A percentile compares a stretch with the other conserved stretches of the same genome.
Conservation (phyloP, 2,888 invertebrate species). For the Archips xylosteana region DNA sequence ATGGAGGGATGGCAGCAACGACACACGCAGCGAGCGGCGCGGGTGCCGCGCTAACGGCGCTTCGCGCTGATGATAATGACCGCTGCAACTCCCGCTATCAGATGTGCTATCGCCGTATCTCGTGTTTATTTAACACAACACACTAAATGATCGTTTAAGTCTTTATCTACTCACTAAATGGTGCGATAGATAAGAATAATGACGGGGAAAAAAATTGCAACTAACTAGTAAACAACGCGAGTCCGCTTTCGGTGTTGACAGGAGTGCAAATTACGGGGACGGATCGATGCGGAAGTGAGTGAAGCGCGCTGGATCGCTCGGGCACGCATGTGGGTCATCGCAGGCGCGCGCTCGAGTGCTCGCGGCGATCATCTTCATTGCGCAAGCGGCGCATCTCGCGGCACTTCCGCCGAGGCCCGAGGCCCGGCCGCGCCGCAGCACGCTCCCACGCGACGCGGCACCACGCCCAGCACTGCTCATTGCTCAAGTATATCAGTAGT, state of each 20-base stretch:
- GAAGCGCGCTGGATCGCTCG: constrained; percentile 39
- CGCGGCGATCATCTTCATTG: constrained; percentile 18
- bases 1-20: not conserved
- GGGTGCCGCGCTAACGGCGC: constrained; percentile 20
- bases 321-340: constrained; percentile 26
- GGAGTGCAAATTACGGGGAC: too few species aligned
- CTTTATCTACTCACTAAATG: not conserved
- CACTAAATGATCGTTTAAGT: not conserved
- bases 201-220: not conserved
- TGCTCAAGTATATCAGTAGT: too few species aligned
- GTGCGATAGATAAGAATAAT: not conserved
- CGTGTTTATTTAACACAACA: constrained; percentile 7
- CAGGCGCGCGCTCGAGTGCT: not conserved
- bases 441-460: too few species aligned
- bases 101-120: constrained; percentile 6
- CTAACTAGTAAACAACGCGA: not conserved
- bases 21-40: not conserved
- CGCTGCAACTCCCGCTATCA: constrained; percentile 8
- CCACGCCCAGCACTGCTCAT: too few species aligned
- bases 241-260: not conserved
- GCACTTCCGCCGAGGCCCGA: not conserved
- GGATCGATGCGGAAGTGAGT: too few species aligned
- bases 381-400: constrained; percentile 21
- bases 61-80: constrained; percentile 29
- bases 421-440: constrained; percentile 13